These are phyloP conservation scores for Cephus spinipes DNA, from an alignment of 2,888 invertebrate genomes.

Conservation along the genomic window DNA sequence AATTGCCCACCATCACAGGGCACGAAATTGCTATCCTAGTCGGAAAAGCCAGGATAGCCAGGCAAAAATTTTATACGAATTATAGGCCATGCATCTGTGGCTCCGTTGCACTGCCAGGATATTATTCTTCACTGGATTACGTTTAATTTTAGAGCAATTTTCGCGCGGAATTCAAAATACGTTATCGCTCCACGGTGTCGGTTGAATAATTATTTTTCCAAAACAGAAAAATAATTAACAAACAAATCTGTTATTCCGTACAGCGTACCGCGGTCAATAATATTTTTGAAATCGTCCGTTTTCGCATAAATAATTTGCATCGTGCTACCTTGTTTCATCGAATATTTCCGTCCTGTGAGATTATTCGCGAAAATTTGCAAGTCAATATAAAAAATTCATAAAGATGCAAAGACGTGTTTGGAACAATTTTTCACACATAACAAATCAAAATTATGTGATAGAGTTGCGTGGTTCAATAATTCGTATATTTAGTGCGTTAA, in stretches of 20 bases:
- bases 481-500: neutral
- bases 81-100: neutral
- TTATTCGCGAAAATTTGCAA: too few relatives aligned
- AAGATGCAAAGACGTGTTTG: neutral
- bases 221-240: neutral
- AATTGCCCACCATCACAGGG: slow-evolving; percentile 23
- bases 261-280: neutral
- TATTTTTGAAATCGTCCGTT: neutral
- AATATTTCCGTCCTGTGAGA: neutral
- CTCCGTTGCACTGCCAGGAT: neutral
- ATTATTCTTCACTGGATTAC: neutral
- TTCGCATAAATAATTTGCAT: too few relatives aligned
- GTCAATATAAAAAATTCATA: neutral
- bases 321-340: too few relatives aligned
- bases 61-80: neutral
- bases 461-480: neutral
- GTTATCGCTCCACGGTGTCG: neutral
- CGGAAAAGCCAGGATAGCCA: neutral
- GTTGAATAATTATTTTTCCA: neutral
- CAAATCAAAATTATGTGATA: neutral
- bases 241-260: neutral
- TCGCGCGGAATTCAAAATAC: neutral
- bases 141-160: neutral
- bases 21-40: slow-evolving; percentile 24
- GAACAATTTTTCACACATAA: neutral